Base-by-base conservation (phyloP, 2,797 vertebrate genomes). In the Graptemys geographica region DNA sequence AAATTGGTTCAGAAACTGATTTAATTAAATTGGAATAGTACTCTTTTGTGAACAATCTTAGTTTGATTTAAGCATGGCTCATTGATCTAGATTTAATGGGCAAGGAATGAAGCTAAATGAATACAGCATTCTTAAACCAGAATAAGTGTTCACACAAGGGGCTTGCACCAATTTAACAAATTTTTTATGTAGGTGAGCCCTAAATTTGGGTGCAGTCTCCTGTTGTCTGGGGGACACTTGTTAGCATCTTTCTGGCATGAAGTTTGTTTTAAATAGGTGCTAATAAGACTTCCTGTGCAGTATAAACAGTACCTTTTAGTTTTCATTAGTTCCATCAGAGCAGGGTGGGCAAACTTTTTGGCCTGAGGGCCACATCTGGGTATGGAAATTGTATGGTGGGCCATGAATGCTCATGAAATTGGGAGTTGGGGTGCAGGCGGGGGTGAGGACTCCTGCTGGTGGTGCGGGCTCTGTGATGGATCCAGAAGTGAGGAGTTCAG, bases 11-110 rank as follows among this genome's bases (percentile, higher is more conserved):
- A 76, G 84, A 84, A 93, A 84, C 13, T 52, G 79, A 5, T 91
- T 89, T 83, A 90, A 93, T 94, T 87, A 91, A 10, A 47, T 41
- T 91, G 88, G 37, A 69, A 79, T 16, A 59, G 74, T 37, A 91
- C 81, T 49, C 69, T 92, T 93, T 91, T 86, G 31, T 91, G 69
- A 94, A 86, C 92, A 95, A 79, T 53, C n/a, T 62, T 56, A 33
- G 47, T 49, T 49, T 69, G 11, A 11, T 79, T 96, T 81, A 76
- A 84, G 78, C 76, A 87, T 55, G 16, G 52, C 89, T 33, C 86
- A 13, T 83, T 89, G 81, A 51, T 69, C 86, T 81, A 81, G 23
- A 79, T 79, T 83, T 82, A 89, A 57, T 44, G 74, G 79, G 12
- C 81, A 74, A 79, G 69, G 69, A 87, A 8, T 69, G 28, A 59